These are phyloP conservation scores for Synergus japonicus DNA, from an alignment of 2,888 invertebrate species.

Conservation along the genomic window DNA sequence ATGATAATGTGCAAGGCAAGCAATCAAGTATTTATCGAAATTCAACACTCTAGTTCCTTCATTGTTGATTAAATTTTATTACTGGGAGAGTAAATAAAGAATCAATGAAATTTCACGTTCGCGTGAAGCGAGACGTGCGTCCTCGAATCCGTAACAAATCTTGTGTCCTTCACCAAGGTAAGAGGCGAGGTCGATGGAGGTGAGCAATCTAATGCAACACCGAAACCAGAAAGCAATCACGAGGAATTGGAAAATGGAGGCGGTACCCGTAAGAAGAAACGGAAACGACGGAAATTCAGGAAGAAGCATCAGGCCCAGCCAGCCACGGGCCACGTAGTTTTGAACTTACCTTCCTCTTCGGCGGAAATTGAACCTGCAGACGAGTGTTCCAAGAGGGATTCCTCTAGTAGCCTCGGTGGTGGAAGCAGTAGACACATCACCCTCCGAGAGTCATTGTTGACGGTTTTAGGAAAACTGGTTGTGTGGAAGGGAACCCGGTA, in stretches of 20 bases:
- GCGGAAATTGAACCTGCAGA: constrained; percentile 60
- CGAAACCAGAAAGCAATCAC: constrained; percentile 64
- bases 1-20: not conserved
- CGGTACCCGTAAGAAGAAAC: constrained; percentile 64
- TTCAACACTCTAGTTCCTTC: not conserved
- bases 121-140: not conserved
- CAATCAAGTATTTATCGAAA: not conserved
- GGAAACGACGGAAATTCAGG: constrained; percentile 69
- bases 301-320: constrained; percentile 62
- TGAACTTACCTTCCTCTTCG: constrained; percentile 60
- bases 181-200: constrained; percentile 62
- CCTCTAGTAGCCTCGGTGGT: constrained; percentile 74
- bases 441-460: constrained; percentile 83
- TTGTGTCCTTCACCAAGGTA: constrained; percentile 51
- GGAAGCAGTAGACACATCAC: constrained; percentile 76
- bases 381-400: constrained; percentile 72
- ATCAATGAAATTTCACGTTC: constrained; percentile 7
- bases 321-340: constrained; percentile 70
- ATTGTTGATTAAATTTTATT: not conserved
- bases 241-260: constrained; percentile 68
- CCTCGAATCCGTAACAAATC: constrained; percentile 23
- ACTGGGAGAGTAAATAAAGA: not conserved
- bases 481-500: constrained; percentile 79
- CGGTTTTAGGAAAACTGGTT: constrained; percentile 83
- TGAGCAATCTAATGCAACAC: constrained; percentile 66